Base-by-base conservation (phyloP, 2,797 vertebrate species). In the Hydrophis major region DNA sequence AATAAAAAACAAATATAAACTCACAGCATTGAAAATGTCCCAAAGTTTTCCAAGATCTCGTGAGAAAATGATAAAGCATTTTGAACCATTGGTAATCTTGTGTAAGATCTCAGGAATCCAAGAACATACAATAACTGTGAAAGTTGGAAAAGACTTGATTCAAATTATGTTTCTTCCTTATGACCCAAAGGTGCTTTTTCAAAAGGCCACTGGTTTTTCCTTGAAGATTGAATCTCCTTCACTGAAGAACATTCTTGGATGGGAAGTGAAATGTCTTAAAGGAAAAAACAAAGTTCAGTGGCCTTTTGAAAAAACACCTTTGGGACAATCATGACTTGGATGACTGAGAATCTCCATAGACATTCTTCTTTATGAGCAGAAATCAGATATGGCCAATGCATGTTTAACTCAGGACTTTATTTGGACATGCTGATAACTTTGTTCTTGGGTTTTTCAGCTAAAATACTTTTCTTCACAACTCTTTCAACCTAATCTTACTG, bases 401-500 rank as follows among this genome's bases (percentile, higher is more conserved):
- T 4, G 16, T 22, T 32, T 78, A 78, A 42, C 18, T 78, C 37
- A 47, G 74, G 74, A 4, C 37, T 42, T 78, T 22, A 78, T 42
- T 42, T 78, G 20, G 20, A 78, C 32, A 22, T 22, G 20, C 32
- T 78, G 32, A 42, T 78, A 42, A 78, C 8, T 78, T 78, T 42
- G 18, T 78, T 37, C 74, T 78, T 42, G 7, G 0, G 37, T 22
- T 78, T 78, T 78, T 78, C 18, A 78, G 10, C 20, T 92, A 25
- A 66, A 91, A 27, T 18, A 59, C 0, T 0, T 25, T 55, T 53
- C 61, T 87, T 86, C 14, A 55, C 18, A 86, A 83, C 12, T 18
- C 42, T 94, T 93, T 25, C 37, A n/a, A 57, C 91, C 61, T 88
- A 78, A 91, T 89, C 42, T 13, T 93, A 93, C 42, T 87, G 61